Evolutionary conservation across 2,888 invertebrate species (phyloP).

Genomic region (Drosophila mulleri): DNA sequence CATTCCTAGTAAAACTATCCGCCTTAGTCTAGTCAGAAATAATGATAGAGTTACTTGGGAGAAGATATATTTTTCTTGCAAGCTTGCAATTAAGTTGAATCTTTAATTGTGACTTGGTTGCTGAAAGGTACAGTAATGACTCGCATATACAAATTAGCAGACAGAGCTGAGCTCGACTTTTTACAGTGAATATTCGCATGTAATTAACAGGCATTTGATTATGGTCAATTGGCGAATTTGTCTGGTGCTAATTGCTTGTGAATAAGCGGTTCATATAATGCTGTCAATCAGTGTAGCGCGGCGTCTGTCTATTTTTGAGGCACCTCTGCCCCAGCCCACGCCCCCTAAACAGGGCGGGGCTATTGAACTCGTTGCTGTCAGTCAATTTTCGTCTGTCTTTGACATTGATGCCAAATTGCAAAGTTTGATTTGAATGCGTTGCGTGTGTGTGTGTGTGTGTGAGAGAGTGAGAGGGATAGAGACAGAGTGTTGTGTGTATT

Average conservation of each 20-base stretch:
- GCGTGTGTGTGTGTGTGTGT: neutral
- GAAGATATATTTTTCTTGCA: neutral
- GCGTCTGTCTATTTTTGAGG: neutral
- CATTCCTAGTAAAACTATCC: neutral
- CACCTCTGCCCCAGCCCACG: neutral
- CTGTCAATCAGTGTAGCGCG: constrained; percentile 14
- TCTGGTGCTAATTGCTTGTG: constrained; percentile 58
- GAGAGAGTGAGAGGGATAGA: neutral
- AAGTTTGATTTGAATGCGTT: constrained; percentile 59
- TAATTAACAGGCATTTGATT: constrained; percentile 30
- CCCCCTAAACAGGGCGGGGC: constrained; percentile 14
- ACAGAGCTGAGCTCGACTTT: neutral
- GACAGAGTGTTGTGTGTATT: neutral
- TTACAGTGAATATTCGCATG: constrained; percentile 7
- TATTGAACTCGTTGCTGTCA: constrained; percentile 45
- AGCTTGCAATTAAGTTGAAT: constrained; percentile 11
- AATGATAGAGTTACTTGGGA: neutral
- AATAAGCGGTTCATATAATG: constrained; percentile 36
- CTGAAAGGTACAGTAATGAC: constrained; percentile 4
- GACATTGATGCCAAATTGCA: constrained; percentile 76
- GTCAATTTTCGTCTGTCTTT: constrained; percentile 59
- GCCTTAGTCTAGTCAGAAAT: neutral
- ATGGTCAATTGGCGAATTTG: constrained; percentile 37
- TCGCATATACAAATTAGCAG: constrained; percentile 15
- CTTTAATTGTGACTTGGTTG: neutral